Evolutionary conservation across 2,113 vertebrate genomes (phyloP), one percentile per base, ranked within the genome.

Genomic region (Syngnathus scovelli): DNA sequence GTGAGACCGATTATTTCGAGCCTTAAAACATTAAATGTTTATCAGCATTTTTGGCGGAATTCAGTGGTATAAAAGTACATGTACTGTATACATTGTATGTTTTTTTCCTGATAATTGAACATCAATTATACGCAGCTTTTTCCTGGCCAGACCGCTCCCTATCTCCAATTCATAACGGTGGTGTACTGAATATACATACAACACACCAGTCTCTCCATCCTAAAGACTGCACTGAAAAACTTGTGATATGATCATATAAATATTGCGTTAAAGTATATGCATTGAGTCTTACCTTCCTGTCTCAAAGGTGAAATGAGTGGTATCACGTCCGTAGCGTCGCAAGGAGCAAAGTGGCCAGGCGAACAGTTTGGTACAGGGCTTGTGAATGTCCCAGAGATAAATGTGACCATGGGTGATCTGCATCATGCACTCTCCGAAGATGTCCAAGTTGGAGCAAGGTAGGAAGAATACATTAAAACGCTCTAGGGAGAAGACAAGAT

Each of bases 401-500:
- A 98, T 97, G 88, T 98, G 96, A 83, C 98, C 96, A 0, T 96
- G 93, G 46, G 96, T 98, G 82, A 98, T 94, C 92, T 98, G 96
- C 93, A 98, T 93, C 90, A 94, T 96, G 83, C 96, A 96, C 85
- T 98, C 96, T 0, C 96, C 96, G 0, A 95, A 98, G 74, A 97
- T 90, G n/a, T 98, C 95, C 90, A 98, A 86, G 87, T 94, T 95
- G 61, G 96, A 93, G 76, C 93, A 95, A 27, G 96, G 96, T 23
- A 97, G 78, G 77, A 98, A 92, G 89, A 98, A 97, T 77, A 98
- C 96, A 1, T 88, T 95, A 78, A 98, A 98, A 19, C 95, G 94
- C 76, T 98, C 96, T 98, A 83, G 51, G 16, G 56, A 66, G 33
- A 60, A 19, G 36, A 6, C 6, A 37, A 56, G 13, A 12, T 27